These are phyloP conservation scores for Frankliniella fusca DNA, from an alignment of 2,888 invertebrate species.

Conservation along the genomic window DNA sequence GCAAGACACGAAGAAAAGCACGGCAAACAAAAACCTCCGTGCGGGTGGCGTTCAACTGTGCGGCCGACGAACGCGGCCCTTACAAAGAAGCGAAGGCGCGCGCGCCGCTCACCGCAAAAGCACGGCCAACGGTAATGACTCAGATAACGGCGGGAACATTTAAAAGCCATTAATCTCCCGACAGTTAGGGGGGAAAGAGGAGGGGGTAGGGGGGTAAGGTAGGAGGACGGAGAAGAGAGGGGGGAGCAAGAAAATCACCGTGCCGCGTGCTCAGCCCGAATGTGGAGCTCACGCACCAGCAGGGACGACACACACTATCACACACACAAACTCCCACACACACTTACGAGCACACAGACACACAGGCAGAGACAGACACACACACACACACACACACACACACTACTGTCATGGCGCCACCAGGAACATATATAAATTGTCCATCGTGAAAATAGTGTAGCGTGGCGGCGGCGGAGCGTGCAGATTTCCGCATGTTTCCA, in stretches of 20 bases:
- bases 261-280: not conserved
- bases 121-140: constrained; percentile 16
- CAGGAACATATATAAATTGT: no score
- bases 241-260: constrained; percentile 5
- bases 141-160: constrained; percentile 18
- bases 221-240: not conserved
- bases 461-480: no score
- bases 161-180: constrained; percentile 18
- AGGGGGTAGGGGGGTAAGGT: not conserved
- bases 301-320: not conserved
- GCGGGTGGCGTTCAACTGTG: no score
- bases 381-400: not conserved
- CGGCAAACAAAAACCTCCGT: no score
- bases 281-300: not conserved
- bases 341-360: not conserved
- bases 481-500: no score
- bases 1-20: no score
- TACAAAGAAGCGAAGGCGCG: not conserved
- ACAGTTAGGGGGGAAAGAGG: not conserved
- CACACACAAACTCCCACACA: not conserved
- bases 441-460: no score
- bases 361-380: not conserved
- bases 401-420: not conserved
- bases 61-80: no score
- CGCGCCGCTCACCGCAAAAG: not conserved